Base-by-base conservation (phyloP, 2,797 vertebrate genomes). In the Hirundo rustica region DNA sequence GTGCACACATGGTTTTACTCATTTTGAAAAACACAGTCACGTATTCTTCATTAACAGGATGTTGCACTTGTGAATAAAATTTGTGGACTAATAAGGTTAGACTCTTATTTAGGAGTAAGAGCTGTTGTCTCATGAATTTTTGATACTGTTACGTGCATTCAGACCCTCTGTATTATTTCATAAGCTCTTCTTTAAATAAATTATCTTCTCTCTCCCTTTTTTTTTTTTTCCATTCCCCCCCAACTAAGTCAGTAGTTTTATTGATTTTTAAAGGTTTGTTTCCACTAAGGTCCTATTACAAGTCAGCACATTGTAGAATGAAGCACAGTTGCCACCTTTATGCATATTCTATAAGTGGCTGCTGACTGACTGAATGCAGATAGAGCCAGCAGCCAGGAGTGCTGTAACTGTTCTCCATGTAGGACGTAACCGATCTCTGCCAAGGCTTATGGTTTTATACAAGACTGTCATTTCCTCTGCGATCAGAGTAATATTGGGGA, bases 191-290 rank as follows among this genome's bases (percentile, higher is more conserved):
- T 76, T 85, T 57, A 71, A 74, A 42, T 54, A 14, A 18, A 66
- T 29, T n/a, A 10, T 29, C 2, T 62, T 42, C 1, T 44, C 16
- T 53, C 16, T 53, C 13, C 12, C 2, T 60, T 5, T 60, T 38
- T 20, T n/a, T 61, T n/a, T n/a, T 45, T 6, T 4, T 2, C 10
- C 3, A 11, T 12, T 12, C 0, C 2, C 13, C 16, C 13, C 13
- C 4, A 7, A 6, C 47, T 9, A 45, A 47, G 61, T 72, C 20
- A 25, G 5, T 67, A 22, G 11, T 65, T 78, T 1, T 14, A 36
- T 30, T n/a, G 21, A 29, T 83, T 71, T 48, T 29, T 18, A 32
- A 58, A 50, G 13, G 5, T 12, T 23, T 91, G 27, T 72, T 82
- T 89, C 26, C 17, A 8, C 21, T 71, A 6, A 76, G 32, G 27